Conservation (phyloP, 2,888 invertebrate species). For the Eumacrocentrus americanus region DNA sequence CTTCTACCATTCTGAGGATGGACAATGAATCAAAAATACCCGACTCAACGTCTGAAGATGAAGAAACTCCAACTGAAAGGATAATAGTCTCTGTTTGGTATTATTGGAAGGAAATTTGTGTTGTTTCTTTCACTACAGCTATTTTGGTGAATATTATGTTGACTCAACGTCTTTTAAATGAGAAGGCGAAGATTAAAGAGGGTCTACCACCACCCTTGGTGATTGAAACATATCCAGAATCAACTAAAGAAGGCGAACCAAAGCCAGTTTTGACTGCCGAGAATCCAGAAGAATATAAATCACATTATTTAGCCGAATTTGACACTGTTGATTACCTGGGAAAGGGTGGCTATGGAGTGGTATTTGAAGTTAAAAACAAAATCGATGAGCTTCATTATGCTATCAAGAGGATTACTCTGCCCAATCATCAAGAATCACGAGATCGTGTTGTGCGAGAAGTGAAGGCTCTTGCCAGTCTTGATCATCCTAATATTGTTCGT, state of each 20-base stretch:
- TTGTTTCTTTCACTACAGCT: conserved; percentile 77
- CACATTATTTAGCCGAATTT: conserved; percentile 84
- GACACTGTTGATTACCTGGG: conserved; percentile 81
- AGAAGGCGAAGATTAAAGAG: conserved; percentile 45
- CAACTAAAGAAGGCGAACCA: conserved; percentile 51
- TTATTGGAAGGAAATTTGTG: conserved; percentile 84
- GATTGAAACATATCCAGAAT: conserved; percentile 48
- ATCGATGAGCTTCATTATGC: conserved; percentile 95
- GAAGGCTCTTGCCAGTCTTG: conserved; percentile 90
- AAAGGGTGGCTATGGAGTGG: conserved; percentile 94
- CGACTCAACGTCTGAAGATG: conserved; percentile 56
- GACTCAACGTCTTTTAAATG: conserved; percentile 61
- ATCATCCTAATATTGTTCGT: conserved; percentile 93
- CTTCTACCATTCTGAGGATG: conserved; percentile 25
- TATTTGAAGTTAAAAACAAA: conserved; percentile 92
- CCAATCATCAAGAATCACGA: conserved; percentile 78
- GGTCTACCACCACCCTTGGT: conserved; percentile 51
- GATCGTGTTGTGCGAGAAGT: conserved; percentile 94
- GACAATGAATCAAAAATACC: conserved; percentile 36
- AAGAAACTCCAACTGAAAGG: conserved; percentile 70
- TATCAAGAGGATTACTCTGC: conserved; percentile 89
- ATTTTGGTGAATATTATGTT: conserved; percentile 73
- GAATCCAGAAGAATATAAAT: conserved; percentile 48
- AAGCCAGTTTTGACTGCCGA: conserved; percentile 39
- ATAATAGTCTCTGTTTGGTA: conserved; percentile 79